Percentiles rank a stretch among this genome's conserved stretches.
These are phyloP conservation scores for Thymelicus acteon DNA, from an alignment of 2,888 invertebrate genomes.

Conservation along the genomic window DNA sequence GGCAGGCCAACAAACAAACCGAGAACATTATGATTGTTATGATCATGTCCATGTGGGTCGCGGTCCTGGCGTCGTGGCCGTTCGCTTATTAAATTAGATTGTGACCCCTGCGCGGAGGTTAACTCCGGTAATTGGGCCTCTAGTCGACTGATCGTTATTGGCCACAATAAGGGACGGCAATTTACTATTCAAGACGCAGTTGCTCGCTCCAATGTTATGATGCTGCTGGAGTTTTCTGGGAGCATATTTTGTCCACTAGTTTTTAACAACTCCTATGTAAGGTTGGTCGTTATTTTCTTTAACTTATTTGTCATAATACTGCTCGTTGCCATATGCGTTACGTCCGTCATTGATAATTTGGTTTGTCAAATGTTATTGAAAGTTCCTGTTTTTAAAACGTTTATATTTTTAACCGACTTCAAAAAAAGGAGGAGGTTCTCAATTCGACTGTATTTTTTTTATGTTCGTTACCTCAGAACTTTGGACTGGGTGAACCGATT, in stretches of 20 bases:
- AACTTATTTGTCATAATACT: too few species aligned
- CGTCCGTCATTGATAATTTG: too few species aligned
- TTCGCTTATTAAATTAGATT: slow-evolving; percentile 70
- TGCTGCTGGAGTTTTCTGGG: slow-evolving; percentile 6
- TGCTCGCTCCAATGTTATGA: slow-evolving; percentile 3
- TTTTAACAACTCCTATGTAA: neutral
- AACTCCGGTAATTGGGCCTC: slow-evolving; percentile 70
- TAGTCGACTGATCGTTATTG: slow-evolving; percentile 52
- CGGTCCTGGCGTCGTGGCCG: slow-evolving; percentile 51
- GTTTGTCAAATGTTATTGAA: too few species aligned
- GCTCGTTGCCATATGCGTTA: too few species aligned
- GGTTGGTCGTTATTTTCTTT: too few species aligned
- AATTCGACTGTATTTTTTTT: too few species aligned
- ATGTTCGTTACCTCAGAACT: too few species aligned
- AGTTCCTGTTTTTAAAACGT: too few species aligned
- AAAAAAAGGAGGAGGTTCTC: too few species aligned
- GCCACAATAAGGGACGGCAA: slow-evolving; percentile 51
- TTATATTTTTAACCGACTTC: too few species aligned
- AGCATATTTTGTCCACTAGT: neutral
- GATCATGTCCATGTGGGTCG: neutral
- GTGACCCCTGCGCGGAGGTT: slow-evolving; percentile 70
- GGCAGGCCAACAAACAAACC: neutral
- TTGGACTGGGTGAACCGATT: too few species aligned
- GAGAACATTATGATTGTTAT: slow-evolving; percentile 6
- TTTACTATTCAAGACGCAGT: slow-evolving; percentile 47